Conservation (phyloP, 2,888 invertebrate species). For the Sialis lutaria region DNA sequence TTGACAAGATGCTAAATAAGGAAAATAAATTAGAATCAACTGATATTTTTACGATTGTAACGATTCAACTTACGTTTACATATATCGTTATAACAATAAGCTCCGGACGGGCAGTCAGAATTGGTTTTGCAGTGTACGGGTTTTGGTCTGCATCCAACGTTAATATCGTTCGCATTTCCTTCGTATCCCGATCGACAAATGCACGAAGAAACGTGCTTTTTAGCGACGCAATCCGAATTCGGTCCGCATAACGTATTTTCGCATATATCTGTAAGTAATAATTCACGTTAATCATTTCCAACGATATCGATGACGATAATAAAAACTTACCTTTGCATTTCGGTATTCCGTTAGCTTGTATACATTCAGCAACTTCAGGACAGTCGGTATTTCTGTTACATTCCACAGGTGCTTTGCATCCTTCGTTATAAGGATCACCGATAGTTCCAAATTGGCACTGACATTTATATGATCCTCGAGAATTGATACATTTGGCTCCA, state of each 20-base stretch:
- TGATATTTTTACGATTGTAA: not conserved
- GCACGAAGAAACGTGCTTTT: slow-evolving; percentile 60
- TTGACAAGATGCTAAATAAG: slow-evolving; percentile 50
- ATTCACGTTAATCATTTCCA: too few relatives aligned
- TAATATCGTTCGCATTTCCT: slow-evolving; percentile 53
- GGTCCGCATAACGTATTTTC: slow-evolving; percentile 59
- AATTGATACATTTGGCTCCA: slow-evolving; percentile 63
- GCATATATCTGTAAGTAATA: slow-evolving; percentile 45
- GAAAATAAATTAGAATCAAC: not conserved
- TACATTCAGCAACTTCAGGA: slow-evolving; percentile 61
- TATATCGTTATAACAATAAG: slow-evolving; percentile 63
- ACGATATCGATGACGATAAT: not conserved
- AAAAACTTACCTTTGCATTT: slow-evolving; percentile 50
- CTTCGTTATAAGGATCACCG: slow-evolving; percentile 72
- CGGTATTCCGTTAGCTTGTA: slow-evolving; percentile 46
- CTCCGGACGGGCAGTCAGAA: slow-evolving; percentile 56
- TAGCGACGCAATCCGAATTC: slow-evolving; percentile 67
- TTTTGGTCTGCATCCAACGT: slow-evolving; percentile 55
- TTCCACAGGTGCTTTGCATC: slow-evolving; percentile 67
- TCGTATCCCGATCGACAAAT: slow-evolving; percentile 62
- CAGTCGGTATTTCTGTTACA: slow-evolving; percentile 66
- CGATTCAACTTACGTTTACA: slow-evolving; percentile 49
- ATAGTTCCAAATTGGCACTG: slow-evolving; percentile 60
- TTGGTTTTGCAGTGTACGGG: slow-evolving; percentile 53
- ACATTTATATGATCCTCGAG: slow-evolving; percentile 64